Evolutionary conservation across 1,140 invertebrate species (phyloP).

Genomic region (Macrotrachela quadricornifera): DNA sequence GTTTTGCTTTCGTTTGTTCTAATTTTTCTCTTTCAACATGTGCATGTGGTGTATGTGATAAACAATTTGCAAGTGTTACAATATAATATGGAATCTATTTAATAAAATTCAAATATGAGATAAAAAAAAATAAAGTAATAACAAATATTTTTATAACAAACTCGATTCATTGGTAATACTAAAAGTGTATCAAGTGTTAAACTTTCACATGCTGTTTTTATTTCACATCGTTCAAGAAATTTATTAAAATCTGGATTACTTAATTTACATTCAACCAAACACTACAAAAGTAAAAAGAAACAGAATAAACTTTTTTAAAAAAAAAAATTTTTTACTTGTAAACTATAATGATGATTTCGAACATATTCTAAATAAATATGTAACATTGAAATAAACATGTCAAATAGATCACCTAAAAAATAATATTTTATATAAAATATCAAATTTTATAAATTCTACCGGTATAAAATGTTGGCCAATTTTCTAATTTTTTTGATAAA

Average conservation of each 20-base stretch:
- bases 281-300: too few species aligned
- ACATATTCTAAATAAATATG: constrained; percentile 85
- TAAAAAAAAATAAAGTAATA: not conserved
- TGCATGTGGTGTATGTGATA: constrained; percentile 75
- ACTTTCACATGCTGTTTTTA: constrained; percentile 60
- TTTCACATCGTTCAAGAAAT: constrained; percentile 57
- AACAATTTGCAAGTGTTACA: constrained; percentile 63
- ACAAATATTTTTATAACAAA: constrained; percentile 24
- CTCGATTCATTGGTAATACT: constrained; percentile 84
- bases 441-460: constrained; percentile 34
- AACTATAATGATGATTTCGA: constrained; percentile 69
- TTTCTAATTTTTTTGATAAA: constrained; percentile 68
- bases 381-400: constrained; percentile 76
- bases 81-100: constrained; percentile 67
- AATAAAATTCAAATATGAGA: too few species aligned
- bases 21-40: constrained; percentile 74
- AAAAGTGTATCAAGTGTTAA: constrained; percentile 65
- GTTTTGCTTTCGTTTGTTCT: constrained; percentile 61
- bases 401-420: constrained; percentile 61
- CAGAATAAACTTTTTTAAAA: too few species aligned
- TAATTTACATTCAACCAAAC: constrained; percentile 71
- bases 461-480: constrained; percentile 67
- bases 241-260: constrained; percentile 47
- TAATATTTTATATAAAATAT: constrained; percentile 19
- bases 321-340: constrained; percentile 42